Conservation (phyloP, 2,797 vertebrate species). For the Lophotriccus pileatus region DNA sequence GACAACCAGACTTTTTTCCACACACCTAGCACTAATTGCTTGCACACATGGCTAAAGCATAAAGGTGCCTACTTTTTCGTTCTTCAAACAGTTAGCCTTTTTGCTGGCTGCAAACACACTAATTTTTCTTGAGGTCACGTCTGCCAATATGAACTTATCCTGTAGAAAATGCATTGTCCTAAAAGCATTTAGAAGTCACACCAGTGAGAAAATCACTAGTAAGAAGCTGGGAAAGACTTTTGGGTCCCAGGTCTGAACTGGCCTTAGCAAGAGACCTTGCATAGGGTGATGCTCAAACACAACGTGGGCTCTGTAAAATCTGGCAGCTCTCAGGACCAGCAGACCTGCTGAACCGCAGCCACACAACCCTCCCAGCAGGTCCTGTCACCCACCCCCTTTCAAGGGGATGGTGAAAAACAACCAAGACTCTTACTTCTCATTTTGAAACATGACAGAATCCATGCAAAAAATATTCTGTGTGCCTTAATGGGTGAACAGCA, state of each 20-base stretch:
- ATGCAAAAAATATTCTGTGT: not conserved
- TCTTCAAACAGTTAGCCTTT: not conserved
- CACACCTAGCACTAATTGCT: not conserved
- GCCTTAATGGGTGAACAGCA: not conserved
- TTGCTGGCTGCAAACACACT: not conserved
- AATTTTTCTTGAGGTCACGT: not conserved
- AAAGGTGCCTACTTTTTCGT: not conserved
- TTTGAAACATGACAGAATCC: not conserved
- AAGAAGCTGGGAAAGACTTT: not conserved
- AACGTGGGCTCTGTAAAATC: accelerated
- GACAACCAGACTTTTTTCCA: not conserved
- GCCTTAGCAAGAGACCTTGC: not conserved
- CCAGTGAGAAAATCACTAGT: not conserved
- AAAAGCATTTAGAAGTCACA: not conserved
- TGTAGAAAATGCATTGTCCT: not conserved
- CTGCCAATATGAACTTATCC: not conserved
- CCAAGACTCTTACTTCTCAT: not conserved
- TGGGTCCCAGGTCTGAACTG: not conserved
- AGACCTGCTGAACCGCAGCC: not conserved
- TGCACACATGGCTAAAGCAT: not conserved
- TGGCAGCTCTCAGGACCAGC: not conserved
- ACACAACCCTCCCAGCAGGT: not conserved
- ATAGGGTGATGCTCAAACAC: accelerated
- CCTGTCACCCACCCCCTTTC: not conserved
- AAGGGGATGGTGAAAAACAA: accelerated